Percentiles rank a stretch among this genome's conserved stretches.
These are phyloP conservation scores for Agrotis ipsilon DNA, from an alignment of 2,888 invertebrate species.

Conservation along the genomic window DNA sequence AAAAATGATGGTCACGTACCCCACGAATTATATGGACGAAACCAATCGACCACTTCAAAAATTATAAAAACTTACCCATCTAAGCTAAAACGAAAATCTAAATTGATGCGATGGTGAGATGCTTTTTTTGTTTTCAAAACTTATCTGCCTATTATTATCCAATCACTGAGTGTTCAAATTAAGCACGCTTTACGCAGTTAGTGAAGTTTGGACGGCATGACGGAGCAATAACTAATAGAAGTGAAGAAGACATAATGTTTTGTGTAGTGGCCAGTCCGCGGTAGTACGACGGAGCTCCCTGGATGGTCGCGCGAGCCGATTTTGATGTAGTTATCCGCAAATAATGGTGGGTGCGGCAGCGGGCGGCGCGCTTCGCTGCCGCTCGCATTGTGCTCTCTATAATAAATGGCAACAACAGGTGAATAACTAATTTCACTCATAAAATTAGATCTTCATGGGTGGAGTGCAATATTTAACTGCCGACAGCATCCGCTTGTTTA, in stretches of 20 bases:
- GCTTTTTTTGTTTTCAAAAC: slow-evolving; percentile 80
- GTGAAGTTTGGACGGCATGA: slow-evolving; percentile 75
- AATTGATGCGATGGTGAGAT: slow-evolving; percentile 75
- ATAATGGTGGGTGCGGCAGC: slow-evolving; percentile 85
- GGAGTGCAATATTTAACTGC: slow-evolving; percentile 89
- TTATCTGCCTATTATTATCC: slow-evolving; percentile 75
- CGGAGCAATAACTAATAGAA: slow-evolving; percentile 64
- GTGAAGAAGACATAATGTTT: slow-evolving; percentile 60
- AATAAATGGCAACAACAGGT: slow-evolving; percentile 91
- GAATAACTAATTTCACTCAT: slow-evolving; percentile 91
- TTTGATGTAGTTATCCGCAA: slow-evolving; percentile 82
- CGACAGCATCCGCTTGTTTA: slow-evolving; percentile 83
- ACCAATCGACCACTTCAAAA: slow-evolving; percentile 80
- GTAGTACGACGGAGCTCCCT: slow-evolving; percentile 29
- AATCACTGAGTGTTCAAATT: slow-evolving; percentile 82
- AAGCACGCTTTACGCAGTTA: slow-evolving; percentile 79
- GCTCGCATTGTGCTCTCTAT: slow-evolving; percentile 85
- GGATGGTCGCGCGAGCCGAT: slow-evolving; percentile 57
- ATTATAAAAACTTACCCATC: slow-evolving; percentile 84
- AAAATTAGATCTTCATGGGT: slow-evolving; percentile 89
- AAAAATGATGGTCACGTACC: slow-evolving; percentile 85
- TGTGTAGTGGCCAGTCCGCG: slow-evolving; percentile 27
- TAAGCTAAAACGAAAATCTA: slow-evolving; percentile 79
- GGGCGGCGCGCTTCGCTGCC: slow-evolving; percentile 80
- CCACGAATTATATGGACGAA: slow-evolving; percentile 86